Evolutionary conservation across 2,797 vertebrate genomes (phyloP).

Genomic region (Silurus lanzhouensis): DNA sequence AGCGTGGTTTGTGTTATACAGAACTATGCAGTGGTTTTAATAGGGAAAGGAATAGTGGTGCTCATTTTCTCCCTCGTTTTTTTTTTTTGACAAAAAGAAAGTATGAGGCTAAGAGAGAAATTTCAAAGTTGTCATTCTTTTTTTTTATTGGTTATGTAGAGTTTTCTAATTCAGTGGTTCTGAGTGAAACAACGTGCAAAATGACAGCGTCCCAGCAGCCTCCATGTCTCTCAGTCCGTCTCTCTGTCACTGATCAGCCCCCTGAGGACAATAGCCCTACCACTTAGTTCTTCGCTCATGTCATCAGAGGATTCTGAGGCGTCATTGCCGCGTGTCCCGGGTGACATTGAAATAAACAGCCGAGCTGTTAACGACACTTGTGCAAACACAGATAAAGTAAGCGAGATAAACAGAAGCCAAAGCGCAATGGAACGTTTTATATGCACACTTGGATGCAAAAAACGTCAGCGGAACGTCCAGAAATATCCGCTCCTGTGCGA

Average conservation of each 20-base stretch:
- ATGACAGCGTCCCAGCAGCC: background rate
- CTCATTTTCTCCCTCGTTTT: conserved; percentile 2
- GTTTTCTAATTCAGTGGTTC: conserved; percentile 30
- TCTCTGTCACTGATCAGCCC: conserved; percentile 41
- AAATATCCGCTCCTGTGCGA: conserved; percentile 26
- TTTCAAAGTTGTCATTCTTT: background rate
- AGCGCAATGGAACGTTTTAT: conserved; percentile 8
- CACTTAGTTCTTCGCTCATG: conserved; percentile 35
- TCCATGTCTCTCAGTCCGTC: background rate
- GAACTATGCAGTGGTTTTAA: conserved; percentile 28
- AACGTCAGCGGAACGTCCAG: conserved; percentile 27
- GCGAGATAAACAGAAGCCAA: conserved; percentile 41
- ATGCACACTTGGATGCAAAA: no score
- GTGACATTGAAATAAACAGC: conserved; percentile 53
- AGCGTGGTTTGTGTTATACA: conserved; percentile 39
- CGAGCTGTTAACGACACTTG: conserved; percentile 52
- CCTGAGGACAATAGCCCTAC: conserved; percentile 44
- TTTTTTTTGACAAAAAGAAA: background rate
- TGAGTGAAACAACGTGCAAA: conserved; percentile 34
- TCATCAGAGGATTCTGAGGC: conserved; percentile 56
- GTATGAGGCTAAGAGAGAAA: background rate
- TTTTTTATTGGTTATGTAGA: background rate
- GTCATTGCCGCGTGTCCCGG: conserved; percentile 33
- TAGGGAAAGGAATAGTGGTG: conserved; percentile 23
- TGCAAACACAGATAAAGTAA: conserved; percentile 46